phyloP scores from a whole-genome alignment of 2,888 invertebrate species.

The Balanococcus diminutus region DNA sequence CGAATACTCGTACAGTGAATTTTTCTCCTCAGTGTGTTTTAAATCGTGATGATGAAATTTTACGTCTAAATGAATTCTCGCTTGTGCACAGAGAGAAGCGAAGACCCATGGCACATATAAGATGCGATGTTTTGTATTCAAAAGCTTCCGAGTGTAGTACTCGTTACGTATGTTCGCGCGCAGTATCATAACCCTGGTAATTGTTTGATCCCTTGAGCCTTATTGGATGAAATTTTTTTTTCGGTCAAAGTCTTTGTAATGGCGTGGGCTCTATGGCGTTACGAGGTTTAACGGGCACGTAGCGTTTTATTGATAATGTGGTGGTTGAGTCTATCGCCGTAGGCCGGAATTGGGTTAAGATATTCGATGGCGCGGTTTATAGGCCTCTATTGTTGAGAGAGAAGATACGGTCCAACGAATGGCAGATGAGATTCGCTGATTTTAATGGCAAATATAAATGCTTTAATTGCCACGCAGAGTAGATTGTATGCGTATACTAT shows the following conservation, averaged over 20 bases:
- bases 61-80: slow-evolving; percentile 3
- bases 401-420: not conserved
- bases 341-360: slow-evolving; percentile 17
- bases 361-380: not conserved
- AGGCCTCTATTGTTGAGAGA: not conserved
- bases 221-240: not conserved
- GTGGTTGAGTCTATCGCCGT: not conserved
- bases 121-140: not conserved
- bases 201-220: not conserved
- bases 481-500: not conserved
- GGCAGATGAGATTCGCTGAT: not conserved
- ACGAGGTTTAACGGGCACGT: not conserved
- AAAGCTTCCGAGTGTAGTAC: not conserved
- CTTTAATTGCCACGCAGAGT: not conserved
- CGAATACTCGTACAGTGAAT: slow-evolving; percentile 6
- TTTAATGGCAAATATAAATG: not conserved
- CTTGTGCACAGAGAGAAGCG: not conserved
- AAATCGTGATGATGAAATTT: slow-evolving; percentile 9
- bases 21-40: slow-evolving; percentile 15
- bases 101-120: not conserved
- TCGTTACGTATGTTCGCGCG: not conserved
- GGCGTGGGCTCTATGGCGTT: not conserved
- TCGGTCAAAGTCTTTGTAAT: not conserved
- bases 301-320: not conserved
- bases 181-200: not conserved